A percentile compares a stretch with the other conserved stretches of the same genome.
These are phyloP conservation scores for Urophycis tenuis DNA, from an alignment of 2,797 vertebrate genomes.

Conservation along the genomic window DNA sequence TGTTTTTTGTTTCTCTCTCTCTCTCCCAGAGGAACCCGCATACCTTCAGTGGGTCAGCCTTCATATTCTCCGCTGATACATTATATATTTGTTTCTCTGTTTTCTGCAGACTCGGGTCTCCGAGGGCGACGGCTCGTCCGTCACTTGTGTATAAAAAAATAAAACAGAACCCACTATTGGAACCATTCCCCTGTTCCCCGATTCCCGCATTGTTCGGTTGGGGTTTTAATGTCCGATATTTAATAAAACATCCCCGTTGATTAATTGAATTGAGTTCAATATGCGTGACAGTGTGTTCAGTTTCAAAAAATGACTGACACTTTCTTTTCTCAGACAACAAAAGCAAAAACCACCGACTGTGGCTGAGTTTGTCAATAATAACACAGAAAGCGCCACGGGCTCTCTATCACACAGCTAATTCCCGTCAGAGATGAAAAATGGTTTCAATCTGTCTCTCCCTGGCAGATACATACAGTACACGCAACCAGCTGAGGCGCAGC, in stretches of 20 bases:
- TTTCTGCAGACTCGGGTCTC: not conserved
- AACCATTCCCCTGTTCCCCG: not conserved
- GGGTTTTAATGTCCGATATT: constrained; percentile 1
- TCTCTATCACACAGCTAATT: constrained; percentile 41
- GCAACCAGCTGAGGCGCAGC: constrained; percentile 22
- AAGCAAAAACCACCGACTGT: constrained; percentile 6
- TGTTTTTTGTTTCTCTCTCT: not conserved
- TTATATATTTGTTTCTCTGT: not conserved
- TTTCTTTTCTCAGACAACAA: constrained; percentile 10
- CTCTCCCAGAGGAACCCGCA: not conserved
- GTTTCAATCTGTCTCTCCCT: constrained; percentile 37
- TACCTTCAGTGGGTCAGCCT: not conserved
- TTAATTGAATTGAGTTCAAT: not conserved
- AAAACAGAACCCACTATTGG: not conserved
- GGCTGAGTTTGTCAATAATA: constrained; percentile 30
- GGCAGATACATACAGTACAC: constrained; percentile 18
- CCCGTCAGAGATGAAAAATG: constrained; percentile 39
- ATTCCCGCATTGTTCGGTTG: not conserved
- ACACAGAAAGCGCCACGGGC: constrained; percentile 10
- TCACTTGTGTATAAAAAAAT: not conserved
- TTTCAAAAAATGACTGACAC: constrained; percentile 1
- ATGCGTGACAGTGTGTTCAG: not conserved
- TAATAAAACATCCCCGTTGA: not conserved
- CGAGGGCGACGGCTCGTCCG: not conserved
- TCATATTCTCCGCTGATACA: not conserved